These are phyloP conservation scores for Natator depressus DNA, from an alignment of 2,113 vertebrate species.

Conservation along the genomic window DNA sequence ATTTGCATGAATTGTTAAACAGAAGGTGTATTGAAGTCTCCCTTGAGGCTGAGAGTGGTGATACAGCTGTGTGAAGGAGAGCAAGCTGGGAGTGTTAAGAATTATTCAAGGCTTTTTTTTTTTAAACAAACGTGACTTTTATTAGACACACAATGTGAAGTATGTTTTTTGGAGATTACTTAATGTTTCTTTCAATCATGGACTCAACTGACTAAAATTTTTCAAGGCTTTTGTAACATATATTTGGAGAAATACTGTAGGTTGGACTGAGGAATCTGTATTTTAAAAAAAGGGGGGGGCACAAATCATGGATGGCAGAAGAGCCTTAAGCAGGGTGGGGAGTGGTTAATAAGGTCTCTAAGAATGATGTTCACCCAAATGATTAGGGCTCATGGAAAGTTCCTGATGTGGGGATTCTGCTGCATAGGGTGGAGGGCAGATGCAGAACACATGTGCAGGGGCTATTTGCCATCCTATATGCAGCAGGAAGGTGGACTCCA, in stretches of 20 bases:
- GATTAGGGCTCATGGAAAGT: not conserved
- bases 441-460: fast-evolving
- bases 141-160: not conserved
- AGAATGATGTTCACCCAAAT: not conserved
- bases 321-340: not conserved
- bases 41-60: not conserved
- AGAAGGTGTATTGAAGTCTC: not conserved
- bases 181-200: not conserved
- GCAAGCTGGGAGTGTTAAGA: not conserved
- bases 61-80: not conserved
- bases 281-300: not conserved
- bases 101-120: not conserved
- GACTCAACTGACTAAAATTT: not conserved
- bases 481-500: fast-evolving
- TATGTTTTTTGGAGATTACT: not conserved
- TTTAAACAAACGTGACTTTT: not conserved
- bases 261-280: not conserved
- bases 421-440: not conserved
- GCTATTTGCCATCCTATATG: fast-evolving
- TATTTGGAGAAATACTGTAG: not conserved
- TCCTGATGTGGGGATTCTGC: not conserved
- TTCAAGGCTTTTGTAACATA: not conserved
- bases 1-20: not conserved
- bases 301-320: not conserved
- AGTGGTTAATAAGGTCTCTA: not conserved